phyloP scores from a whole-genome alignment of 2,797 vertebrate genomes.

The Sparus aurata region DNA sequence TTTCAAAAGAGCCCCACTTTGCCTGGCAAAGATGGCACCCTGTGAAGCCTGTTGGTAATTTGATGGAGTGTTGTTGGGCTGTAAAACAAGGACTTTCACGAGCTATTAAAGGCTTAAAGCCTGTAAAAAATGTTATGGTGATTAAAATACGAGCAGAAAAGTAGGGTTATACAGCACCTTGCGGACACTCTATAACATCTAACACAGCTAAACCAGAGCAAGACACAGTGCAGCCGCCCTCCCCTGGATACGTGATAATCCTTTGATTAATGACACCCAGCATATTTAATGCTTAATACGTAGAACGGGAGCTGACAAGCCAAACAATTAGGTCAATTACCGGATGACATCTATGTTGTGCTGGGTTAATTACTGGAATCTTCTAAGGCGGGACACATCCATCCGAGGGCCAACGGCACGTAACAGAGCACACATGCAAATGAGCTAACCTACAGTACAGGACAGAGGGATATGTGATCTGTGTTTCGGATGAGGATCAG shows the following conservation, averaged over 20 bases:
- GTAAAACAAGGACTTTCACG: constrained; percentile 70
- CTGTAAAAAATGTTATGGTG: constrained; percentile 66
- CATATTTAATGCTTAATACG: constrained; percentile 76
- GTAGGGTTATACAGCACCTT: constrained; percentile 56
- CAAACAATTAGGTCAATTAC: constrained; percentile 85
- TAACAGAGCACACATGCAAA: constrained; percentile 79
- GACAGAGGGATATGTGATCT: constrained; percentile 45
- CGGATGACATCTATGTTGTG: constrained; percentile 78
- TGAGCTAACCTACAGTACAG: constrained; percentile 70
- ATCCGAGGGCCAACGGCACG: constrained; percentile 74
- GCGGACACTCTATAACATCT: constrained; percentile 41
- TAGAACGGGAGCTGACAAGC: constrained; percentile 79
- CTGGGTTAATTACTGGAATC: constrained; percentile 81
- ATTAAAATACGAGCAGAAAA: constrained; percentile 56
- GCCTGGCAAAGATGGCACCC: constrained; percentile 19
- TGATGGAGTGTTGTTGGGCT: constrained; percentile 65
- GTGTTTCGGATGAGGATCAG: constrained; percentile 46
- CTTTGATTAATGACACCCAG: constrained; percentile 80
- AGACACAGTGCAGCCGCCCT: constrained; percentile 52
- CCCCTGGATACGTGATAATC: constrained; percentile 63
- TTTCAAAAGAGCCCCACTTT: constrained; percentile 58
- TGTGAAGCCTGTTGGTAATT: constrained; percentile 60
- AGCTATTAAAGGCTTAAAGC: constrained; percentile 66
- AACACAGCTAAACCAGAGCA: constrained; percentile 61
- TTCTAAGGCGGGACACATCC: constrained; percentile 55